Percentiles rank a stretch among this genome's conserved stretches.
These are phyloP conservation scores for Gymnothorax javanicus DNA, from an alignment of 2,797 vertebrate genomes.

Conservation along the genomic window DNA sequence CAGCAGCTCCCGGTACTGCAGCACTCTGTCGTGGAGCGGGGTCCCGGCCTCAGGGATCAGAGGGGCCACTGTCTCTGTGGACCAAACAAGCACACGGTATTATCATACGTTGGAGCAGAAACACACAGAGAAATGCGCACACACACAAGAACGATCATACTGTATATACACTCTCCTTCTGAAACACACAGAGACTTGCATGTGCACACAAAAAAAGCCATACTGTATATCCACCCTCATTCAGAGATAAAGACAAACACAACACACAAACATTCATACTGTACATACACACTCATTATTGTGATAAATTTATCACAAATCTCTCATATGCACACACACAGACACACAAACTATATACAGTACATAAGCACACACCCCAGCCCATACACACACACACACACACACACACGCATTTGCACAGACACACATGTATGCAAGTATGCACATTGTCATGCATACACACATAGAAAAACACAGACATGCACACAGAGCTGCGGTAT, in stretches of 20 bases:
- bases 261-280: too few species aligned
- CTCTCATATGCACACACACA: constrained; percentile 65
- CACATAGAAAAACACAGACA: neutral
- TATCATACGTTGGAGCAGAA: constrained; percentile 10
- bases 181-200: too few species aligned
- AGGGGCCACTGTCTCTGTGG: constrained; percentile 83
- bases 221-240: too few species aligned
- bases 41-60: constrained; percentile 87
- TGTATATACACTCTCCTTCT: too few species aligned
- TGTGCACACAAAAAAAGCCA: too few species aligned
- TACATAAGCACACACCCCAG: constrained; percentile 25
- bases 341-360: too few species aligned
- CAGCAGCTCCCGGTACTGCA: constrained; percentile 93
- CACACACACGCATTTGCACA: constrained; percentile 14
- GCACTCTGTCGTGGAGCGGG: constrained; percentile 80
- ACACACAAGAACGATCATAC: neutral
- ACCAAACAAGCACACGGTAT: neutral
- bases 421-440: too few species aligned
- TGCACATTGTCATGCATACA: neutral
- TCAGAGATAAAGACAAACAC: too few species aligned
- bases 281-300: neutral
- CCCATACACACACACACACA: constrained; percentile 9
- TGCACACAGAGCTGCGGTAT: neutral
- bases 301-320: constrained; percentile 26
- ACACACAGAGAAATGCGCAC: constrained; percentile 17